phyloP scores from a whole-genome alignment of 2,113 vertebrate species.

The Hippocampus abdominalis region DNA sequence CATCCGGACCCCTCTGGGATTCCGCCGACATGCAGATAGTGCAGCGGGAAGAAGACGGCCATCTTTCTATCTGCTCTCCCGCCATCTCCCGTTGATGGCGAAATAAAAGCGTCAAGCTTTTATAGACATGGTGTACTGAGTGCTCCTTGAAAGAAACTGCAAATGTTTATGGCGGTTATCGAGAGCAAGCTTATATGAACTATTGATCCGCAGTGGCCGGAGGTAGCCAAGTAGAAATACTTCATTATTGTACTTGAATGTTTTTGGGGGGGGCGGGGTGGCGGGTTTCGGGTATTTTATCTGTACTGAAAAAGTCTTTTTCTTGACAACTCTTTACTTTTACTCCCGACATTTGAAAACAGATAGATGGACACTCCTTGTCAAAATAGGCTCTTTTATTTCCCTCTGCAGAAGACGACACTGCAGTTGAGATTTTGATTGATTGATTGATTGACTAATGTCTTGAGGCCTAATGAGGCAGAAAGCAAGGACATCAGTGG shows the following conservation, averaged over 20 bases:
- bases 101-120: slow-evolving; percentile 37
- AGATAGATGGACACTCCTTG: too few species aligned
- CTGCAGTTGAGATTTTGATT: not conserved
- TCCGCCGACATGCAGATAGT: slow-evolving; percentile 65
- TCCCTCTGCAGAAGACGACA: not conserved
- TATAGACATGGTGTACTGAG: slow-evolving; percentile 15
- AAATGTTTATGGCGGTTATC: slow-evolving; percentile 36
- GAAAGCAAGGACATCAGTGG: too few species aligned
- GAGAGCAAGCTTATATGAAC: not conserved
- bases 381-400: not conserved
- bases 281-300: not conserved
- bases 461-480: too few species aligned
- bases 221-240: not conserved
- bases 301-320: not conserved
- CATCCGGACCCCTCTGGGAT: slow-evolving; percentile 61
- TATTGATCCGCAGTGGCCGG: not conserved
- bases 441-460: not conserved
- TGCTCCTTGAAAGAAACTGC: not conserved
- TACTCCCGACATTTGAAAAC: not conserved
- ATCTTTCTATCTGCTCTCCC: slow-evolving; percentile 29
- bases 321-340: not conserved
- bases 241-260: not conserved
- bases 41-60: slow-evolving; percentile 32
- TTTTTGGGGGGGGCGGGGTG: not conserved
- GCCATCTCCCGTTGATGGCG: slow-evolving; percentile 5